Evolutionary conservation across 2,888 invertebrate genomes (phyloP), one percentile per base, ranked within the genome.

Genomic region (Pachymerium ferrugineum): DNA sequence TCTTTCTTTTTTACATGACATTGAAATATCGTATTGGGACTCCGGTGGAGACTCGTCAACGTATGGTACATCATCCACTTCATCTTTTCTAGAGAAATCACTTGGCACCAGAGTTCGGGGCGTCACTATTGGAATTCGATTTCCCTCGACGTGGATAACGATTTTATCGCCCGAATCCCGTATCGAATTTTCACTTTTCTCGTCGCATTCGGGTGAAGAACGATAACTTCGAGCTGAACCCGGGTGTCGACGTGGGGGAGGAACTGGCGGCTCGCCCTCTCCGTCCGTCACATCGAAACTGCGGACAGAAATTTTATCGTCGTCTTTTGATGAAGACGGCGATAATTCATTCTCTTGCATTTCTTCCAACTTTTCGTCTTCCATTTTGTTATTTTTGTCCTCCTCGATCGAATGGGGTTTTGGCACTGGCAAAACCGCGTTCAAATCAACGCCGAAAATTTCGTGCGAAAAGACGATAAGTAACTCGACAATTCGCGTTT

Each of bases 401-500:
- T 38, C 38, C n/a, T 47, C 8, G 16, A 6, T 47, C 47, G 16
- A 16, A 22, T 1, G 19, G 19, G 47, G 22, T 1, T 12, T 12
- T 38, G 12, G 14, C 2, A 1, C 38, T n/a, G 16, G 19, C 3
- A 47, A 8, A 1, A 8, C 6, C 22, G 16, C 22, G 2, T 47
- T 22, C 47, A 16, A 16, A 16, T 47, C 47, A 16, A 47, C 47
- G 16, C 47, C 47, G 22, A 47, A 47, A 14, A 68, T 16, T 68
- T 31, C 80, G 77, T 82, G 79, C 5, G 84, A 85, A 78, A 84
- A 79, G 25, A 80, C 79, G 25, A 87, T 86, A 72, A 87, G 81
- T 42, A 86, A 80, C 78, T 87, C 86, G 33, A 87, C 83, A 25
- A 84, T 83, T 73, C 85, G 81, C 25, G 86, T 85, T 78, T 87